Conservation (phyloP, 2,888 invertebrate species). For the Stenotaenia linearis region DNA sequence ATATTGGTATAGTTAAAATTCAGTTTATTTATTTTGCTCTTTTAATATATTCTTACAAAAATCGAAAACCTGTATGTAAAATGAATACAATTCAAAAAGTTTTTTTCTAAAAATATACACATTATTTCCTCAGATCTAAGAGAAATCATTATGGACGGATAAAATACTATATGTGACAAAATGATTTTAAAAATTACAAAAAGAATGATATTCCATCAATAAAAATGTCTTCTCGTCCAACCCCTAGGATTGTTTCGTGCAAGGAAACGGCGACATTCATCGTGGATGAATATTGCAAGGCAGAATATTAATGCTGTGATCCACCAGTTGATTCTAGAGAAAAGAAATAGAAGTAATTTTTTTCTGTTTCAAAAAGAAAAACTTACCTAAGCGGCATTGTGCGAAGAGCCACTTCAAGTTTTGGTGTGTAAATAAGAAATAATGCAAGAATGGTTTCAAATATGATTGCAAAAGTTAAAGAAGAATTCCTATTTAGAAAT, state of each 20-base stretch:
- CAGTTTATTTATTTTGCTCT: too few relatives aligned
- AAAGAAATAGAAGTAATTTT: neutral
- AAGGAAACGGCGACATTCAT: constrained; percentile 29
- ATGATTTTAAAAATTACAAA: too few relatives aligned
- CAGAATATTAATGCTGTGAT: constrained; percentile 32
- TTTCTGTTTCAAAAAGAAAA: too few relatives aligned
- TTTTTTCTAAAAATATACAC: too few relatives aligned
- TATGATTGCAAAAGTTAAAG: constrained; percentile 34
- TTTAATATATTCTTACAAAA: too few relatives aligned
- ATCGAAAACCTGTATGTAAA: too few relatives aligned
- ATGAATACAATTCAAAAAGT: too few relatives aligned
- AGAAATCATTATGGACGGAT: too few relatives aligned
- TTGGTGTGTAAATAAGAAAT: constrained; percentile 35
- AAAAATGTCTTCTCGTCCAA: neutral
- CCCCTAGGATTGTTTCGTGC: neutral
- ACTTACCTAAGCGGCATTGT: constrained; percentile 32
- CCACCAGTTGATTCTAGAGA: constrained; percentile 34
- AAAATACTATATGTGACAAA: too few relatives aligned
- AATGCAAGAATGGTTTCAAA: constrained; percentile 35
- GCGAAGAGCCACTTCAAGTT: constrained; percentile 34
- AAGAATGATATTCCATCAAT: too few relatives aligned
- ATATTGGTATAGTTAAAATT: too few relatives aligned
- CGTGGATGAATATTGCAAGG: constrained; percentile 33
- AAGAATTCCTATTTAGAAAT: constrained; percentile 35
- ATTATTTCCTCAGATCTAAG: too few relatives aligned